Percentiles rank a stretch among this genome's conserved stretches.
These are phyloP conservation scores for Scolopax rusticola DNA, from an alignment of 2,797 vertebrate genomes.

Conservation along the genomic window DNA sequence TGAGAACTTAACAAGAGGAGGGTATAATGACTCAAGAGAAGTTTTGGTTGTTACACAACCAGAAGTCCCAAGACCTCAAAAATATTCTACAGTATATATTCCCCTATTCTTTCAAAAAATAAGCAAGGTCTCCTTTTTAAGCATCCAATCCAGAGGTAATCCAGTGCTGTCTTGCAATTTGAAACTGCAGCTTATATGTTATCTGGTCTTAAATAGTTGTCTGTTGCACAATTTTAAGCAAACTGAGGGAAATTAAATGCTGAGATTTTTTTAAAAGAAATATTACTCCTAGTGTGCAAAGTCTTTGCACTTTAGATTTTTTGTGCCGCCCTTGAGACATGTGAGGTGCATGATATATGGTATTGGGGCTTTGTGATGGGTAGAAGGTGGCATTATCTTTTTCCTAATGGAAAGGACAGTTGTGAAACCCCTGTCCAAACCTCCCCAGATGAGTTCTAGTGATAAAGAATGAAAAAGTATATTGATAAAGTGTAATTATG, in stretches of 20 bases:
- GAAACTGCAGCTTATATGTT: neutral
- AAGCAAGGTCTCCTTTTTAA: neutral
- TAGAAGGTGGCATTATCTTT: neutral
- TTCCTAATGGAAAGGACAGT: neutral
- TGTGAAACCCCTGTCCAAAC: neutral
- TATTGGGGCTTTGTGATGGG: neutral
- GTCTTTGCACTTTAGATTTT: neutral
- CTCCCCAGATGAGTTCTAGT: neutral
- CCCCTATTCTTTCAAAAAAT: neutral
- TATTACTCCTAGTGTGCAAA: neutral
- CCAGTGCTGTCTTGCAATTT: neutral
- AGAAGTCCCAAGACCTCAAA: slow-evolving; percentile 10
- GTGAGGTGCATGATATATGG: neutral
- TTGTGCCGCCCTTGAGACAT: neutral
- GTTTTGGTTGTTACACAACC: slow-evolving; percentile 36
- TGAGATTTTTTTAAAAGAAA: neutral
- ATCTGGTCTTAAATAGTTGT: neutral
- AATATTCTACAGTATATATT: slow-evolving; percentile 6
- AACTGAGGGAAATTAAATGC: neutral
- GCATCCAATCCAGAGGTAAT: neutral
- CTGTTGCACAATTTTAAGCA: neutral
- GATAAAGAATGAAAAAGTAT: neutral
- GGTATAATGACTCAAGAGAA: slow-evolving; percentile 24
- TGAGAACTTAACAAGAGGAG: slow-evolving; percentile 30
- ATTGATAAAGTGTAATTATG: neutral